Evolutionary conservation across 2,797 vertebrate genomes (phyloP), one percentile per base, ranked within the genome.

Genomic region (Helarctos malayanus): DNA sequence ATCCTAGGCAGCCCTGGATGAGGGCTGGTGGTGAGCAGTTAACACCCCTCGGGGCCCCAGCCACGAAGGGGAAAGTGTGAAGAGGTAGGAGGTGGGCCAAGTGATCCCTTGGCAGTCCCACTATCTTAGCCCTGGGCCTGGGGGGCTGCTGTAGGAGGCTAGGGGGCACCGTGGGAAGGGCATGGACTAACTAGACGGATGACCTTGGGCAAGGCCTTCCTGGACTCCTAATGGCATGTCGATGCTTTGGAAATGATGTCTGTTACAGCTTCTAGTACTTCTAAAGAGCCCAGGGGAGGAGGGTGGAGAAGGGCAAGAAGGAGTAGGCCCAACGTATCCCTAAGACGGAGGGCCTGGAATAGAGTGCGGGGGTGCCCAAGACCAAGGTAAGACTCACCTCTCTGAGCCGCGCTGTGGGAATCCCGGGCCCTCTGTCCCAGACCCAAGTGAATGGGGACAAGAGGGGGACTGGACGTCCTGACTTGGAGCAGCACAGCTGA

Each of bases 61-160:
- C 38, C 7, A 0, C 15, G 56, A 65, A 38, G 23, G 75, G 23
- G 52, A 29, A 8, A 1, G 6, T 2, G 10, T 0, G 1, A 52
- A 52, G 71, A 78, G 69, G 27, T 3, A 25, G 87, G 35, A 61
- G 13, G 27, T 19, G 23, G 69, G 35, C 92, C 0, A 1, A 47
- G 86, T 0, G 57, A 6, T 9, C 59, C 54, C 73, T 56, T 18
- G 3, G 76, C 21, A 19, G 32, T 13, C 73, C 11, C 0, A 2
- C 41, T 5, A 7, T 27, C 38, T 59, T 10, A 7, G 32, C 35
- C 25, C 65, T 21, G 52, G n/a, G 23, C 63, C 71, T 49, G 6
- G 35, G 80, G 3, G 5, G 3, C 49, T 21, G 52, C 57, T 47
- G n/a, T 10, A 11, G 27, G 68, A 45, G 29, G 75, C 81, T 18